Evolutionary conservation across 2,113 vertebrate genomes (phyloP).

Genomic region (Geothlypis trichas): DNA sequence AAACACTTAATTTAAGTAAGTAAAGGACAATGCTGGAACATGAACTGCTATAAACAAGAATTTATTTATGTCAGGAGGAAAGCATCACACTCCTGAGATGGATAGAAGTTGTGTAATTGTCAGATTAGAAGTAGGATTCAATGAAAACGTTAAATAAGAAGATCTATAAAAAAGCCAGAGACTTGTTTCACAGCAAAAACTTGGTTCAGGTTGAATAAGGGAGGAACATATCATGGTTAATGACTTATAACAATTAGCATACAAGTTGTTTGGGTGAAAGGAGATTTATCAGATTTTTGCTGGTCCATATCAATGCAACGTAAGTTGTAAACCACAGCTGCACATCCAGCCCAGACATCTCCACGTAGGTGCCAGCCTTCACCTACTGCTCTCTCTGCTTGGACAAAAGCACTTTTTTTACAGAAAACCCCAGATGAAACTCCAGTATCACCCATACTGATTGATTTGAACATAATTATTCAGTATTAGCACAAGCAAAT

Average conservation of each 20-base stretch:
- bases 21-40: background rate
- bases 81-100: background rate
- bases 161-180: background rate
- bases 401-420: background rate
- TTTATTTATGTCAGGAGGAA: background rate
- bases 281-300: background rate
- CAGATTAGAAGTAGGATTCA: background rate
- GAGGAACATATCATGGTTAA: background rate
- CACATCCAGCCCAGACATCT: background rate
- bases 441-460: accelerated
- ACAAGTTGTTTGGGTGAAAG: background rate
- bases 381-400: background rate
- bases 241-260: background rate
- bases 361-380: background rate
- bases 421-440: background rate
- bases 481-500: background rate
- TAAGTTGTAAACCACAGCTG: background rate
- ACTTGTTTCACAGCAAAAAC: background rate
- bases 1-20: background rate
- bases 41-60: background rate
- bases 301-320: background rate
- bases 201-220: background rate
- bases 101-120: background rate
- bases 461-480: background rate
- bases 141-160: background rate